A percentile compares a stretch with the other conserved stretches of the same genome.
Conservation (phyloP, 2,888 invertebrate species). For the Eristalinus sepulchralis region DNA sequence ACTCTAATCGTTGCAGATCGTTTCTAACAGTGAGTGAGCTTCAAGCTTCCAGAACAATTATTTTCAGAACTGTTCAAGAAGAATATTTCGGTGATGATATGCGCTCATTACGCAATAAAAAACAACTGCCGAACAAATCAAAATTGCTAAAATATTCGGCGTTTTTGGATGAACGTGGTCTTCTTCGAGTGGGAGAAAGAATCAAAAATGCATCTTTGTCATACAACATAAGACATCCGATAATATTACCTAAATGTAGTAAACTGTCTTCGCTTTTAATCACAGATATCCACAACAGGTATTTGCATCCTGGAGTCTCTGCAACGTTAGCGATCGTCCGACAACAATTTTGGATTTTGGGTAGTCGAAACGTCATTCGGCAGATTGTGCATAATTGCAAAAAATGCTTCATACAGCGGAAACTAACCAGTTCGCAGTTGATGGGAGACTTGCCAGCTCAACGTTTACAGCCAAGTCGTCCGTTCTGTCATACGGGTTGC, state of each 20-base stretch:
- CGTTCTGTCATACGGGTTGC: neutral
- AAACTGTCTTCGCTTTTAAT: neutral
- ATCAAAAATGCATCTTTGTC: neutral
- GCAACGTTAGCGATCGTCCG: conserved; percentile 6
- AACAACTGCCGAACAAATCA: neutral
- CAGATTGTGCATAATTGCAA: neutral
- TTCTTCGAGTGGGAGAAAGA: neutral
- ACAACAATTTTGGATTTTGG: conserved; percentile 29
- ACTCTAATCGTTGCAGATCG: too few relatives aligned
- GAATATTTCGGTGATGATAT: too few relatives aligned
- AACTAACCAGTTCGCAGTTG: too few relatives aligned
- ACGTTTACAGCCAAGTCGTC: too few relatives aligned
- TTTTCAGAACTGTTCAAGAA: too few relatives aligned
- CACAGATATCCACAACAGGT: neutral
- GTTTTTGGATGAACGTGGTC: conserved; percentile 1
- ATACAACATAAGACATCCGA: conserved; percentile 2
- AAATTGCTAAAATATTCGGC: neutral
- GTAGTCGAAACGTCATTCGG: neutral
- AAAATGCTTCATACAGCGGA: neutral
- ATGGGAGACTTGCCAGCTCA: conserved; percentile 30
- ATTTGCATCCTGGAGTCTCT: conserved; percentile 26
- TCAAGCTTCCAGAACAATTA: too few relatives aligned
- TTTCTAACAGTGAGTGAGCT: too few relatives aligned
- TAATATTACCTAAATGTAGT: conserved; percentile 3
- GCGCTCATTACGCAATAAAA: too few relatives aligned